Percentiles rank a stretch among this genome's conserved stretches.
These are phyloP conservation scores for Drosophila nigritarsus DNA, from an alignment of 2,888 invertebrate species.

Conservation along the genomic window DNA sequence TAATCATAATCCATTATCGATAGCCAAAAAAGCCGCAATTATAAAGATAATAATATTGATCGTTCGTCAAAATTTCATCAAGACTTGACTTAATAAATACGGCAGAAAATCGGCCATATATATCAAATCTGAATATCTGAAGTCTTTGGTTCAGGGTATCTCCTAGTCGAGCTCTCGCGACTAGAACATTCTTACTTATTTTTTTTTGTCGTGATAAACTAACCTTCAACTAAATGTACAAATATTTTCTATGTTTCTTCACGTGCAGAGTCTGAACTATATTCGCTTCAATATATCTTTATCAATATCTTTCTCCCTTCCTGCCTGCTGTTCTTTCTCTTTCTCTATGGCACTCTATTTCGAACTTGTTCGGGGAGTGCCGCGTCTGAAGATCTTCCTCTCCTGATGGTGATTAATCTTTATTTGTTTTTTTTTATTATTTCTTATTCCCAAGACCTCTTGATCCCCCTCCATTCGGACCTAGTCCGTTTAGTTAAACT, in stretches of 20 bases:
- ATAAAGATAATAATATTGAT: too few relatives aligned
- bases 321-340: slow-evolving; percentile 37
- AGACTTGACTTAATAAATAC: too few relatives aligned
- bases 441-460: neutral
- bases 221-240: neutral
- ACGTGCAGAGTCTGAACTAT: slow-evolving; percentile 7
- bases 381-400: slow-evolving; percentile 15
- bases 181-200: neutral
- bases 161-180: neutral
- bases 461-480: neutral
- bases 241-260: neutral
- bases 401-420: slow-evolving; percentile 85
- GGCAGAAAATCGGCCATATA: neutral
- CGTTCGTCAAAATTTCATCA: too few relatives aligned
- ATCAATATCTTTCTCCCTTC: slow-evolving; percentile 27
- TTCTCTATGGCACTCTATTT: slow-evolving; percentile 74
- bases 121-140: neutral
- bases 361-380: slow-evolving; percentile 7
- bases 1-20: neutral
- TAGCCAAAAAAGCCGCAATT: neutral
- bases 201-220: neutral
- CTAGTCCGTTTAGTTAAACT: neutral
- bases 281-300: slow-evolving; percentile 14
- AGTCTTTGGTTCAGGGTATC: neutral
- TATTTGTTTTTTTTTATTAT: neutral